Evolutionary conservation across 1,140 invertebrate genomes (phyloP), one percentile per base, ranked within the genome.

Genomic region (Trichogramma pretiosum): DNA sequence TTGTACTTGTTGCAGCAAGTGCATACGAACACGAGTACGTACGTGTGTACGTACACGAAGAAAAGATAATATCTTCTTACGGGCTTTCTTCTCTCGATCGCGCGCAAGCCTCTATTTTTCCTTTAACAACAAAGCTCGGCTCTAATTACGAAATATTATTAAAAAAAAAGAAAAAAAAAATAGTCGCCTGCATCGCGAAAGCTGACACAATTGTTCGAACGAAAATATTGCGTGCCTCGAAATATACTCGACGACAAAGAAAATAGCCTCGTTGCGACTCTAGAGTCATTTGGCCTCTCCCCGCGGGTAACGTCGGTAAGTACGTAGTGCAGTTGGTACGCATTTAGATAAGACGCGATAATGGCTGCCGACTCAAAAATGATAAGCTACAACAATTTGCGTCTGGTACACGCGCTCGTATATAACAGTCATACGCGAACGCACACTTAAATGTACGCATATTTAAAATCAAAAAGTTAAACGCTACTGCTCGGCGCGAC

Each of bases 301-400:
- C n/a, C 40, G 36, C 21, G 14, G 37, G 43, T 16, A 8, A 8
- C 35, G 11, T 21, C 11, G 32, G 36, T 32, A 33, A 39, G 38
- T 39, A 39, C 36, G 36, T 47, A 34, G 28, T 43, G 30, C 4
- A 33, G n/a, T n/a, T 33, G 34, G 30, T 33, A 16, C 30, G 32
- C 44, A 17, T 41, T 48, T 41, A 34, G 38, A 48, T 48, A 2
- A n/a, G n/a, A 14, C 24, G 11, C 16, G 46, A 41, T 24, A 26
- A 41, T 16, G 17, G 8, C 16, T 30, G 8, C 36, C 18, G n/a
- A n/a, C n/a, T n/a, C n/a, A n/a, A n/a, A n/a, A n/a, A n/a, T n/a
- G 38, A 48, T 48, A 48, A 41, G 38, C 21, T 26, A 26, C 30
- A 18, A 47, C 45, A 48, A 48, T 41, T 48, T 41, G 38, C 35